Conservation (phyloP, 2,113 vertebrate species). For the Clarias batrachus region DNA sequence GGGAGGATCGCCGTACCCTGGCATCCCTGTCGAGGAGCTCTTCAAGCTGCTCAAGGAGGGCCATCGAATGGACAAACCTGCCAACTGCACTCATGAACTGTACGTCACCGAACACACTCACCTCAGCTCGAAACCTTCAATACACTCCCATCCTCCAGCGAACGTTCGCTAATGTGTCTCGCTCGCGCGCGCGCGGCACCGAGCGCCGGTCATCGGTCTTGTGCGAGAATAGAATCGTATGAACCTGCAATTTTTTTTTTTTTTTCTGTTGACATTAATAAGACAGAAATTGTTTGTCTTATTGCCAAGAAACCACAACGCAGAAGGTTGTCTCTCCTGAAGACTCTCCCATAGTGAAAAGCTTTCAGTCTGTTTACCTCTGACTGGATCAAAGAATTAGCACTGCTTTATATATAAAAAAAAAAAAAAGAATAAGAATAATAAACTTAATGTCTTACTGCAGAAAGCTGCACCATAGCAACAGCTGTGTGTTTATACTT, state of each 20-base stretch:
- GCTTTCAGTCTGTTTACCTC: not conserved
- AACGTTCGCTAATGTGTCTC: not conserved
- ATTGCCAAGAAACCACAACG: not conserved
- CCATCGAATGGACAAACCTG: slow-evolving; percentile 97
- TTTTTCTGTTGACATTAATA: not conserved
- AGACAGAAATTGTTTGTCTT: not conserved
- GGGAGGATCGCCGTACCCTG: slow-evolving; percentile 93
- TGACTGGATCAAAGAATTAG: not conserved
- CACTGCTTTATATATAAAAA: not conserved
- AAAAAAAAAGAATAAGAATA: not conserved
- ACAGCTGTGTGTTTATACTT: not conserved
- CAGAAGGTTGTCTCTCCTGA: not conserved
- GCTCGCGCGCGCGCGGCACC: not conserved
- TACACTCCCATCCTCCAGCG: not conserved
- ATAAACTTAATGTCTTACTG: not conserved
- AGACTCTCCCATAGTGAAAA: not conserved
- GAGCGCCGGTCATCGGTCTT: not conserved
- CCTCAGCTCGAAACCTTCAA: not conserved
- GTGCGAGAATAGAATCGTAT: not conserved
- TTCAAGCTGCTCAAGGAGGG: slow-evolving; percentile 98
- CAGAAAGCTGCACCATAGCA: not conserved
- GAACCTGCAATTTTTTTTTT: not conserved
- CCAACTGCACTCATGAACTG: slow-evolving; percentile 97
- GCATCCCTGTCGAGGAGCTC: slow-evolving; percentile 95
- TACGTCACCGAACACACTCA: slow-evolving; percentile 66